These are phyloP conservation scores for Lycorma delicatula DNA, from an alignment of 1,140 invertebrate genomes.

Conservation along the genomic window DNA sequence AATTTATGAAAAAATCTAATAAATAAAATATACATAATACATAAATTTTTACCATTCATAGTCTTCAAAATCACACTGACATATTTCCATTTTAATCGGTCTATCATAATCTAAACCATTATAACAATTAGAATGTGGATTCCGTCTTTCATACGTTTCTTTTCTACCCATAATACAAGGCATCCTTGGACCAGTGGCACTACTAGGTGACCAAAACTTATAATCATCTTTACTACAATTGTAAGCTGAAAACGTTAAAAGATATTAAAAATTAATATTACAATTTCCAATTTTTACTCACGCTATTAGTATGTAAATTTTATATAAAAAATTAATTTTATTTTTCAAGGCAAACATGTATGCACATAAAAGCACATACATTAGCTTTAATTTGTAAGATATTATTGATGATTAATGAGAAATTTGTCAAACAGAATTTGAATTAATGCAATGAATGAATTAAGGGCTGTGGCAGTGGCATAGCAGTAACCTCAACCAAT, in stretches of 20 bases:
- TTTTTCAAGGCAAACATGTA: neutral
- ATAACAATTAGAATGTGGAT: slow-evolving; percentile 63
- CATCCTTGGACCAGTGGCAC: slow-evolving; percentile 42
- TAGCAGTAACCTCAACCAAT: no score
- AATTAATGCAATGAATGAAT: no score
- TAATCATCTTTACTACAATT: slow-evolving; percentile 68
- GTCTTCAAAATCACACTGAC: slow-evolving; percentile 68
- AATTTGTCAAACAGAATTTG: no score
- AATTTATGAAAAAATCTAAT: no score
- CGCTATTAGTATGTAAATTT: neutral
- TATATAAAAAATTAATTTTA: neutral
- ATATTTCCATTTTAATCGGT: slow-evolving; percentile 56
- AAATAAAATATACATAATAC: no score
- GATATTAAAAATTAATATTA: neutral
- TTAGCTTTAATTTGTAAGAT: no score
- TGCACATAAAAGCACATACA: no score
- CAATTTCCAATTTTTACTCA: neutral
- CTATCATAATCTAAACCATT: slow-evolving; percentile 68
- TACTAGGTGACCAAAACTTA: slow-evolving; percentile 74
- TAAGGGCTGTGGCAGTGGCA: no score
- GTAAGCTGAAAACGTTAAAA: slow-evolving; percentile 37
- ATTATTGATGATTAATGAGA: no score
- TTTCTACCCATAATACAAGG: slow-evolving; percentile 69
- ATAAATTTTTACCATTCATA: slow-evolving; percentile 79
- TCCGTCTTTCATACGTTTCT: slow-evolving; percentile 62